Evolutionary conservation across 2,888 invertebrate genomes (phyloP), one percentile per base, ranked within the genome.

Genomic region (Acanthoscelides obtectus): DNA sequence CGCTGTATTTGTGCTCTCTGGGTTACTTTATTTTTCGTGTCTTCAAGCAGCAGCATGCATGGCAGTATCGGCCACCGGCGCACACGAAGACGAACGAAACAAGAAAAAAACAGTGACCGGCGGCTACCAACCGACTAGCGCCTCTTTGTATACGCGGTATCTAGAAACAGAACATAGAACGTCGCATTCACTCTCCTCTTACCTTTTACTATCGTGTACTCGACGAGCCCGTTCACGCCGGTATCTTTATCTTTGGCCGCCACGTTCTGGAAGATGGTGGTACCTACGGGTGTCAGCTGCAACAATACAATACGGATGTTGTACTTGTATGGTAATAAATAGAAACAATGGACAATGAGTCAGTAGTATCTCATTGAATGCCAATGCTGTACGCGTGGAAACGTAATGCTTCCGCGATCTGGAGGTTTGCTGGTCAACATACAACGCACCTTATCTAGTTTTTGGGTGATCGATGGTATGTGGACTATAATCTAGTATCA

Each of bases 151-250:
- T 45, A n/a, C n/a, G n/a, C n/a, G 45, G 8, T 17, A 45, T 45
- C 45, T 45, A 45, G 17, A 45, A 45, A 45, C 17, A 45, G 45
- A 45, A 17, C 45, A 45, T 12, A 45, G 8, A 1, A 45, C 17
- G 17, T 45, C 17, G 45, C 17, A 12, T 45, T 45, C 45, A 12
- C 45, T 25, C 12, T 67, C 65, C 22, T 25, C 71, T 88, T 88
- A 73, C 93, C 92, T 78, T 93, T 91, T 73, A 94, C 89, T 75
- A 96, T 91, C 77, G 92, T 94, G 85, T 96, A 96, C 83, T 96
- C 96, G 1, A 96, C 91, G 67, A 95, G 88, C 67, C 95, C 95
- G 83, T 96, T 96, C 75, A 95, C 94, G 67, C 96, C 95, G 0
- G 94, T 92, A 83, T 96, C 96, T 71, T 91, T 91, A 83, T 96